These are phyloP conservation scores for Drosophila rellima DNA, from an alignment of 2,888 invertebrate species.

Conservation along the genomic window DNA sequence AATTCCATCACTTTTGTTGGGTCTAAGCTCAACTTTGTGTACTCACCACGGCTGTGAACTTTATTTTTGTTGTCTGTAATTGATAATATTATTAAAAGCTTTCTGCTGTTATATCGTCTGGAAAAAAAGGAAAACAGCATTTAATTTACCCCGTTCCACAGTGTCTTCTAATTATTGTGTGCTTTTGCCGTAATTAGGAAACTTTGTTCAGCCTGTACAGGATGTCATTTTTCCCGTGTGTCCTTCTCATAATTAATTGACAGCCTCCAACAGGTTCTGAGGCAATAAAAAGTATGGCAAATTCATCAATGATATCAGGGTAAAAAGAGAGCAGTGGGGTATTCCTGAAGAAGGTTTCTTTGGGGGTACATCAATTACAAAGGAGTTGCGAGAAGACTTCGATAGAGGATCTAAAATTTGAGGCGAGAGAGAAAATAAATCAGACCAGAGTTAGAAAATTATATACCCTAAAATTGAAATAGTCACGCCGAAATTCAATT, in stretches of 20 bases:
- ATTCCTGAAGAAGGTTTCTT: not conserved
- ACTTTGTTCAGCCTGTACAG: constrained; percentile 10
- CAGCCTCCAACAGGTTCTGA: constrained; percentile 4
- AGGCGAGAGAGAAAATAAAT: not conserved
- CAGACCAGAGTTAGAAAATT: too few relatives aligned
- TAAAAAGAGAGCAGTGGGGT: not conserved
- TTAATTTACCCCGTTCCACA: constrained; percentile 10
- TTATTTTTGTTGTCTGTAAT: constrained; percentile 12
- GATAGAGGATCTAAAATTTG: not conserved
- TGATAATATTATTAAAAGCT: constrained; percentile 29
- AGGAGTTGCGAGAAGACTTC: not conserved
- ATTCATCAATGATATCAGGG: not conserved
- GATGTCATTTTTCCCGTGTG: constrained; percentile 14
- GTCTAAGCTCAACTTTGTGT: constrained; percentile 7
- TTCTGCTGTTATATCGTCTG: constrained; percentile 21
- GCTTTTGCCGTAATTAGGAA: constrained; percentile 19
- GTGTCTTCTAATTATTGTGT: constrained; percentile 16
- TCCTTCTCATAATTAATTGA: constrained; percentile 13
- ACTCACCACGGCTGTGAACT: constrained; percentile 12
- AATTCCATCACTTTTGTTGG: not conserved
- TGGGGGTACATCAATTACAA: not conserved
- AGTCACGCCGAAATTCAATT: too few relatives aligned
- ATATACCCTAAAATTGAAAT: too few relatives aligned
- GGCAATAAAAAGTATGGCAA: not conserved
- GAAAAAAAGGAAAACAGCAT: constrained; percentile 10